Evolutionary conservation across 2,888 invertebrate genomes (phyloP).

Genomic region (Aleiodes leptofemur): DNA sequence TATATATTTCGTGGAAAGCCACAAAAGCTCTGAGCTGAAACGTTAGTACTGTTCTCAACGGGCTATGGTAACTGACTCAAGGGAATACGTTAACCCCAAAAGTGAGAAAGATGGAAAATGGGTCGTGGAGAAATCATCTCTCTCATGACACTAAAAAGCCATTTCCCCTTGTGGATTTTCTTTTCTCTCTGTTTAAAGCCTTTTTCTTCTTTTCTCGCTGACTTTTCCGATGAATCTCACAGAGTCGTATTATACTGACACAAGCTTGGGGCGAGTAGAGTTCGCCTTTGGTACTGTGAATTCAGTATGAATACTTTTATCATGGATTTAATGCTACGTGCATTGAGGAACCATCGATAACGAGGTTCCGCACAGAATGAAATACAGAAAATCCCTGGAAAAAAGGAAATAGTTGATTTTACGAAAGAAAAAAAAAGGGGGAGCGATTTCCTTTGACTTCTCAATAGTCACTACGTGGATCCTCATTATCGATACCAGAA

Average conservation of each 20-base stretch:
- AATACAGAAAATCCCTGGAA: not conserved
- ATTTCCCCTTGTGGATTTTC: conserved; percentile 19
- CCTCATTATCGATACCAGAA: conserved; percentile 13
- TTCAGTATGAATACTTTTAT: conserved; percentile 23
- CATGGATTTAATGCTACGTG: conserved; percentile 16
- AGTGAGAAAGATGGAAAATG: conserved; percentile 15
- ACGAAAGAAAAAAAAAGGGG: not conserved
- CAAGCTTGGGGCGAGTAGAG: not conserved
- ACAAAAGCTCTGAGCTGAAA: conserved; percentile 15
- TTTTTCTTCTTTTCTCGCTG: not conserved
- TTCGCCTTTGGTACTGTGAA: not conserved
- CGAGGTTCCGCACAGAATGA: not conserved
- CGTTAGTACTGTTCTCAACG: conserved; percentile 20
- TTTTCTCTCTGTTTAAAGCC: conserved; percentile 8
- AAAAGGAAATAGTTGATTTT: not conserved
- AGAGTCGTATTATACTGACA: conserved; percentile 11
- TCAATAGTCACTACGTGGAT: not conserved
- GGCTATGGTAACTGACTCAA: conserved; percentile 11
- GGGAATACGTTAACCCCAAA: not conserved
- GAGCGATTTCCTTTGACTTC: not conserved
- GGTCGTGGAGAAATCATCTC: conserved; percentile 20
- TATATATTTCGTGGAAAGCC: conserved; percentile 18
- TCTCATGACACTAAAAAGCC: conserved; percentile 8
- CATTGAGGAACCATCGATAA: conserved; percentile 1
- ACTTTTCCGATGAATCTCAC: conserved; percentile 14